Evolutionary conservation across 2,113 vertebrate species (phyloP), one percentile per base, ranked within the genome.

Genomic region (Bubo scandiacus): DNA sequence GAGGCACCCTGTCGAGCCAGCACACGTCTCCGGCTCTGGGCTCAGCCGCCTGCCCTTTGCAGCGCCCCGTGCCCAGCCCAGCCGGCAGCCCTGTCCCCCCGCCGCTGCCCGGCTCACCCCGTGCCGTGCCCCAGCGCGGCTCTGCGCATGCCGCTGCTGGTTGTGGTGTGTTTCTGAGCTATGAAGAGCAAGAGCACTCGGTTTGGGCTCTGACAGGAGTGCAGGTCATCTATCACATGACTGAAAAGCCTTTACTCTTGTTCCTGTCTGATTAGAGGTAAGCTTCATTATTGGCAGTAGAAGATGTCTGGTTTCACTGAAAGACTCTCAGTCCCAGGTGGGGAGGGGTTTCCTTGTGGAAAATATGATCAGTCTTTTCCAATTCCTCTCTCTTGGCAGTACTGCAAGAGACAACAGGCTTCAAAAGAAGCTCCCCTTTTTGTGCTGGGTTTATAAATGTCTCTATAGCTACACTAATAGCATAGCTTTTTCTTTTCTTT

Each of bases 181-280:
- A 15, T 5, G 0, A 23, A 4, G 7, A 58, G 20, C 5, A 0
- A 4, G 7, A 58, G 20, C 4, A 0, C 34, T 12, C 2, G 11
- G 12, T 11, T 42, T 26, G 30, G 34, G 34, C 81, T 83, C 45
- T 13, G 51, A 40, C 30, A 4, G 21, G 23, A 38, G 29, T 9
- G 54, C 61, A 27, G 13, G 25, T 21, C 77, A 25, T 45, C n/a
- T 43, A 0, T 14, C 9, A 6, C 5, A 4, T 1, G 2, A 14
- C 1, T 42, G 52, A 73, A 73, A 23, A 26, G 3, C 23, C 5
- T 58, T 62, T 87, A 51, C 45, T 63, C 38, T 75, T 55, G 3
- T 38, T 62, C 15, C 17, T 20, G 62, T 79, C 45, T 45, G 61
- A 66, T 74, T 15, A 78, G 11, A 7, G 25, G 2, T 36, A 58